Evolutionary conservation across 2,797 vertebrate species (phyloP).

Genomic region (Sylvilagus floridanus): DNA sequence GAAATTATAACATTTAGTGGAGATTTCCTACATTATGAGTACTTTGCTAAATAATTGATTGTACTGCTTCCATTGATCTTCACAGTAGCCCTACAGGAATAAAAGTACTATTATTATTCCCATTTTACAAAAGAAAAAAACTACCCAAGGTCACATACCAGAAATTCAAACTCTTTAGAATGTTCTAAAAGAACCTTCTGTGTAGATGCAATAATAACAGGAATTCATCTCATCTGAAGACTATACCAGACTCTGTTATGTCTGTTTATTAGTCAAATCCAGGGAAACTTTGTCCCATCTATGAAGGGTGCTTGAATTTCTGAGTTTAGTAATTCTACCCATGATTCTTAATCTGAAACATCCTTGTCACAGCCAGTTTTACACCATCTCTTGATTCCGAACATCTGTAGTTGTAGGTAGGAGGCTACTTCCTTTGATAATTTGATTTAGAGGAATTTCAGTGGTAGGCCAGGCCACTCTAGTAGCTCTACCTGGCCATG

Average conservation of each 20-base stretch:
- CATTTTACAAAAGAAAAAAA: neutral
- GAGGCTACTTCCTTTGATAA: neutral
- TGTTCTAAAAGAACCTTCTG: neutral
- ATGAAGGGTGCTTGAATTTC: neutral
- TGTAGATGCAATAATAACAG: neutral
- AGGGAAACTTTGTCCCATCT: neutral
- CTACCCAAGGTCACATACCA: neutral
- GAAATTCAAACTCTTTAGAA: neutral
- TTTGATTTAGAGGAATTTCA: neutral
- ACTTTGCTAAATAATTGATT: neutral
- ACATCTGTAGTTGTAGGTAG: neutral
- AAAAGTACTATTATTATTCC: neutral
- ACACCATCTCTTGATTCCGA: neutral
- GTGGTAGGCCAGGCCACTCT: neutral
- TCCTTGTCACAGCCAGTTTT: neutral
- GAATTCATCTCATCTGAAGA: neutral
- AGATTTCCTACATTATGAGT: neutral
- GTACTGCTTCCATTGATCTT: neutral
- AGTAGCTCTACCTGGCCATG: no score
- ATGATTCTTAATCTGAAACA: neutral
- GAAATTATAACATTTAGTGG: neutral
- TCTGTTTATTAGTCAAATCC: neutral
- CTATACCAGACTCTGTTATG: neutral
- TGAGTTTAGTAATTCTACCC: neutral
- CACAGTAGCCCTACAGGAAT: neutral